Evolutionary conservation across 2,888 invertebrate species (phyloP).

Genomic region (Mythimna loreyi): DNA sequence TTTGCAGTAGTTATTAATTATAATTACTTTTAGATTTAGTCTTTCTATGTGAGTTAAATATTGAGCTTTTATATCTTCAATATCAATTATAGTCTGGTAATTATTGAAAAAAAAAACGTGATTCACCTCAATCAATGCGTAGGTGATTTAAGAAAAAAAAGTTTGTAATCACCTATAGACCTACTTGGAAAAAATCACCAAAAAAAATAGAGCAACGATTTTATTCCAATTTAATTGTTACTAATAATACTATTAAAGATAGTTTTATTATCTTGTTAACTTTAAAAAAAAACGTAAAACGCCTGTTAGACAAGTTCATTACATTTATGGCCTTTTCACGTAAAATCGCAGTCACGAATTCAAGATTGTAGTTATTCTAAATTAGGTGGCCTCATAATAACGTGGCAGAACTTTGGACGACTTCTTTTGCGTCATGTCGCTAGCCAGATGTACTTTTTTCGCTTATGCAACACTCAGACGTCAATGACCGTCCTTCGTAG

Average conservation of each 20-base stretch:
- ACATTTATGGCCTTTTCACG: constrained; percentile 8
- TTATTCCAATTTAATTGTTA: not conserved
- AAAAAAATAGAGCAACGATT: not conserved
- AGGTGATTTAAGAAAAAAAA: not conserved
- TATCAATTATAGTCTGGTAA: too few relatives aligned
- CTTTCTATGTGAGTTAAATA: not conserved
- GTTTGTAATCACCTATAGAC: too few relatives aligned
- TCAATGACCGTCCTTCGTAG: constrained; percentile 33
- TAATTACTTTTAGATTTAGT: not conserved
- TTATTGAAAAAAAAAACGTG: not conserved
- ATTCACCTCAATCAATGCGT: too few relatives aligned
- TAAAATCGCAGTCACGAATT: constrained; percentile 30
- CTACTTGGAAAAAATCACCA: not conserved
- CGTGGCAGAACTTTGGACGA: constrained; percentile 5
- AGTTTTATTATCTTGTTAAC: constrained; percentile 2
- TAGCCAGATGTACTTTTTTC: constrained; percentile 33
- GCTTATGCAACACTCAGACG: constrained; percentile 42
- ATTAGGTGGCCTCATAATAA: constrained; percentile 26
- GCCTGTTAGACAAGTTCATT: not conserved
- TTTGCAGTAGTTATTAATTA: too few relatives aligned
- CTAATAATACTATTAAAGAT: not conserved
- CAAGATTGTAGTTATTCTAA: constrained; percentile 32
- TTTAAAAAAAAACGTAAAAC: not conserved
- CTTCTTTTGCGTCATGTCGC: constrained; percentile 33
- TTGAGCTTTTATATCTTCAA: too few relatives aligned